Evolutionary conservation across 2,888 invertebrate genomes (phyloP), one percentile per base, ranked within the genome.

Genomic region (Ferdinandea cuprea): DNA sequence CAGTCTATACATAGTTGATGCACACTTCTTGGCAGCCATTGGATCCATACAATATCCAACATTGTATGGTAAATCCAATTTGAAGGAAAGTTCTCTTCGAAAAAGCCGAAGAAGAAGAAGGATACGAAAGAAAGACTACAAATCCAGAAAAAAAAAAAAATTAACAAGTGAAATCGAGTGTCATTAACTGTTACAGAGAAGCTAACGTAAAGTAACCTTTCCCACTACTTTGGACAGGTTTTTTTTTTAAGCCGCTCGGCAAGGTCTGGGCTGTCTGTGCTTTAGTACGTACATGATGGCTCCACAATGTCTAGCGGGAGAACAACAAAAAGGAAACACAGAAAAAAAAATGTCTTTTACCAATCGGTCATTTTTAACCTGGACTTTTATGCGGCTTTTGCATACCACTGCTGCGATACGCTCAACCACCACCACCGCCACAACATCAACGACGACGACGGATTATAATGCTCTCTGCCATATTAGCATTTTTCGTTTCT

Each of bases 161-260:
- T n/a, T 32, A 32, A 56, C 63, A 58, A 65, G 37, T 58, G 58
- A 59, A 81, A 69, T 69, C 69, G 65, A 80, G 76, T 81, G 76
- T 66, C 76, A 81, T 76, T 81, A 76, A 65, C 77, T 76, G 54
- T 59, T 71, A 59, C 81, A 44, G 25, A 59, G 50, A 65, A 71
- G 77, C 77, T 61, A 71, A 81, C 66, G 61, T 61, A 81, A 81
- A 72, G 61, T 61, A 81, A 81, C 81, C 76, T 76, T 71, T 81
- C 77, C 71, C 59, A 59, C 69, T 32, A 59, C 69, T 42, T 71
- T 44, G 69, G 73, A 59, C 42, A 52, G 56, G 56, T 56, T 37
- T 28, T 35, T 35, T 32, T 37, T 66, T 50, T 61, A 63, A 80
- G 58, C 52, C 46, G 65, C 25, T 76, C 35, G 40, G 40, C 76